These are phyloP conservation scores for Enteromius unitaeniatus DNA, from an alignment of 2,797 vertebrate genomes.

Conservation along the genomic window DNA sequence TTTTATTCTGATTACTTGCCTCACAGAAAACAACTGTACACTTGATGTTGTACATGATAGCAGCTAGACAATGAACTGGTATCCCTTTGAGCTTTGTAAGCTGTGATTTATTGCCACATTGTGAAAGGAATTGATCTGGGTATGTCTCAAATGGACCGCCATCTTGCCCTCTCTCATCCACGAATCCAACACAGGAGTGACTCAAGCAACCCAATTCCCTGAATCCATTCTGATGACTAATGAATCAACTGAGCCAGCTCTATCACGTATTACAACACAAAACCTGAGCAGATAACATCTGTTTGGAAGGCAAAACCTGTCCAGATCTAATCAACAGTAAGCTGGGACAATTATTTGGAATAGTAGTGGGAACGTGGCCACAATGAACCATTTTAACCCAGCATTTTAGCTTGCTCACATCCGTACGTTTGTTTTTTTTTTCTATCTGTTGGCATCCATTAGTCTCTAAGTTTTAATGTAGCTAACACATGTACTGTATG, in stretches of 20 bases:
- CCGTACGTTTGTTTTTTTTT: neutral
- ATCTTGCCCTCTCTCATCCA: constrained; percentile 33
- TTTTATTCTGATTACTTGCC: neutral
- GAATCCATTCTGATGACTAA: constrained; percentile 44
- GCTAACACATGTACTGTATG: neutral
- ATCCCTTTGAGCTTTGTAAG: constrained; percentile 35
- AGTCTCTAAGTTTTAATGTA: neutral
- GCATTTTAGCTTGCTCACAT: neutral
- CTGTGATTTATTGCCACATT: constrained; percentile 47
- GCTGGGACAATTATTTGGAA: constrained; percentile 20
- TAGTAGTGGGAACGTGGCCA: constrained; percentile 29
- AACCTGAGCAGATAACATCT: constrained; percentile 36
- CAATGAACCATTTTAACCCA: constrained; percentile 25
- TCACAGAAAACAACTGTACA: constrained; percentile 26
- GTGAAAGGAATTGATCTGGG: constrained; percentile 46
- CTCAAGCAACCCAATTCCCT: constrained; percentile 35
- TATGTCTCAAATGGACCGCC: constrained; percentile 24
- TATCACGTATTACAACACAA: constrained; percentile 33
- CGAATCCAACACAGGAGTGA: constrained; percentile 14
- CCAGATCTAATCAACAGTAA: constrained; percentile 31
- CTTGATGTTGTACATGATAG: constrained; percentile 4
- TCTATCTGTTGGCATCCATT: neutral
- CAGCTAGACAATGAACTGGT: constrained; percentile 23
- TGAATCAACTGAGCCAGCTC: constrained; percentile 43
- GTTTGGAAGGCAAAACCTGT: constrained; percentile 41